Evolutionary conservation across 2,797 vertebrate genomes (phyloP), one percentile per base, ranked within the genome.

Genomic region (Chromobotia macracanthus): DNA sequence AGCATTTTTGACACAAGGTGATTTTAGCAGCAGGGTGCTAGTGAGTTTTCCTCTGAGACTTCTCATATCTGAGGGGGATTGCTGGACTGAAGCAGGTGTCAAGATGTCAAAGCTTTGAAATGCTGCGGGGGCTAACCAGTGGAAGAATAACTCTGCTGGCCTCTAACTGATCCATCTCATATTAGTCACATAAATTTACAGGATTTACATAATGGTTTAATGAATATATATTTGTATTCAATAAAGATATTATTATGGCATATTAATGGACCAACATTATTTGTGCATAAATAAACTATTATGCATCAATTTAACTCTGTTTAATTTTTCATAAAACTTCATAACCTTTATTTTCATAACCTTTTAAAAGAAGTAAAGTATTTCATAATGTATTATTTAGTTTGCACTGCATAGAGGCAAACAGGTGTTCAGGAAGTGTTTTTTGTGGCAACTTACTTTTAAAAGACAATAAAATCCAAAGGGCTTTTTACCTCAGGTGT

Each of bases 21-120:
- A 12, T 46, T 63, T 21, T 56, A 73, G 31, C 44, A 58, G 68
- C 28, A 19, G 23, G 51, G 16, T 12, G 19, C 50, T 3, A 12
- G 48, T 65, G 61, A 61, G 53, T 25, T 15, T 48, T 46, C 28
- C 56, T 73, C 11, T 19, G 50, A 63, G 35, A 72, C 73, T 75
- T 35, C 56, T 68, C 53, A 21, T 13, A 31, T 63, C 48, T 60
- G 25, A 61, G 25, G 74, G n/a, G 16, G 64, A 58, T n/a, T 12
- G 23, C 46, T 53, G 23, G 77, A 70, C 41, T 58, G 21, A 21
- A 46, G 50, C 9, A 60, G 23, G 50, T 77, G 78, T 63, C 58
- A 68, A 48, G 44, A 72, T 44, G 68, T 55, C 72, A 67, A 10
- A 21, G 28, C 25, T 70, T 10, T 72, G 58, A 75, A 55, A 70